Percentiles rank a stretch among this genome's conserved stretches.
Evolutionary conservation across 1,140 invertebrate species (phyloP).

Genomic region (Drosophila setifemur): DNA sequence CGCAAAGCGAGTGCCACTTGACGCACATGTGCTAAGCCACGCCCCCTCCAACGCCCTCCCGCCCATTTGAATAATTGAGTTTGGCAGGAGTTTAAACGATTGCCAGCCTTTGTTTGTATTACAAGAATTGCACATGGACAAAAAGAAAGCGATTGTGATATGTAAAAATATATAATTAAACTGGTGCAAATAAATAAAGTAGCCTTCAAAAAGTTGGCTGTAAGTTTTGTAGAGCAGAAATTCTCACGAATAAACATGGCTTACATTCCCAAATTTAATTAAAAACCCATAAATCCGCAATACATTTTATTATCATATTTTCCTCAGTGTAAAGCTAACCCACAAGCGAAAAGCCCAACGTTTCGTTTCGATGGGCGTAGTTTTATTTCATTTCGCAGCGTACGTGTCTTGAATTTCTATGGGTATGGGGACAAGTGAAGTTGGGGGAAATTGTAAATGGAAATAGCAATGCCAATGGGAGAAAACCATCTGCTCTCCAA

Average conservation of each 20-base stretch:
- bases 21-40: constrained; percentile 19
- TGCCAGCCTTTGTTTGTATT: constrained; percentile 56
- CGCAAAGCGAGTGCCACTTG: constrained; percentile 58
- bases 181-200: too few species aligned
- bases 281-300: too few species aligned
- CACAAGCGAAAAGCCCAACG: constrained; percentile 28
- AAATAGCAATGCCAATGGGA: constrained; percentile 25
- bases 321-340: too few species aligned
- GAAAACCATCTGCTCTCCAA: constrained; percentile 6
- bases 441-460: constrained; percentile 33
- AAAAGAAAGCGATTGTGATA: too few species aligned
- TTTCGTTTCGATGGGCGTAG: constrained; percentile 51
- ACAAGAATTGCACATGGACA: too few species aligned
- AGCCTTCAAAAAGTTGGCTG: too few species aligned
- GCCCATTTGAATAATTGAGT: constrained; percentile 74
- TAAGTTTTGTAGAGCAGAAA: too few species aligned
- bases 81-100: constrained; percentile 63
- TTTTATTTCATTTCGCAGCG: constrained; percentile 70
- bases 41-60: neutral
- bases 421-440: neutral
- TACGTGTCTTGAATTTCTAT: constrained; percentile 53
- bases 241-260: too few species aligned
- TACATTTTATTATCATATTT: too few species aligned
- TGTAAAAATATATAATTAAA: too few species aligned
- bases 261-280: too few species aligned